Base-by-base conservation (phyloP, 2,113 vertebrate genomes). In the Dunckerocampus dactyliophorus region DNA sequence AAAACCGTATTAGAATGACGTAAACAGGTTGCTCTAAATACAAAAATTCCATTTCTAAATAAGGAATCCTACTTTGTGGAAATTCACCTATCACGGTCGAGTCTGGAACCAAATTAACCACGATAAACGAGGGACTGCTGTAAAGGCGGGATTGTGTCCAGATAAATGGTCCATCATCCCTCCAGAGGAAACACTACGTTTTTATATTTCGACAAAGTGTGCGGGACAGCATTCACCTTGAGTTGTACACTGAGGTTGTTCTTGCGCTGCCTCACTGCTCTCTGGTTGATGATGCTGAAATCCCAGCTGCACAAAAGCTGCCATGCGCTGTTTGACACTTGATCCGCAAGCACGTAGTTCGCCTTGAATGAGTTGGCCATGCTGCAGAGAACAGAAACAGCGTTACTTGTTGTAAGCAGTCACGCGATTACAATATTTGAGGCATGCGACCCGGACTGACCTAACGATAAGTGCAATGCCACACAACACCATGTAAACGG, bases 241-340 rank as follows among this genome's bases (percentile, higher is more conserved):
- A 99, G 92, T 65, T 99, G 94, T 0, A 90, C 87, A 7, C 85
- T 79, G 4, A 99, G 88, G 57, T 95, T 96, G 84, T 90, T 95
- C 76, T 93, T 94, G 63, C 92, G 91, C 71, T 92, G 87, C 51
- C 82, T 91, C 64, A 98, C 93, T 0, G 94, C 92, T 71, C 81
- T 93, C 48, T 93, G 93, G 9, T 92, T 93, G 17, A 88, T 92
- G 21, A 99, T 76, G 1, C 82, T 95, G 65, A 96, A 99, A 72
- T 99, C 95, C 97, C 97, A 99, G 87, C 89, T 86, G 69, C 93
- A 96, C 67, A 99, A 75, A 50, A 98, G 90, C 50, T 91, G 94
- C 82, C 92, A 90, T 0, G 92, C 89, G 0, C 89, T 90, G 72
- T 87, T 87, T 31, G 91, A 84, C 50, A 75, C 47, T 0, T 65